A percentile compares a stretch with the other conserved stretches of the same genome.
Conservation (phyloP, 1,140 invertebrate species). For the honey bee (Apis mellifera) region DNA sequence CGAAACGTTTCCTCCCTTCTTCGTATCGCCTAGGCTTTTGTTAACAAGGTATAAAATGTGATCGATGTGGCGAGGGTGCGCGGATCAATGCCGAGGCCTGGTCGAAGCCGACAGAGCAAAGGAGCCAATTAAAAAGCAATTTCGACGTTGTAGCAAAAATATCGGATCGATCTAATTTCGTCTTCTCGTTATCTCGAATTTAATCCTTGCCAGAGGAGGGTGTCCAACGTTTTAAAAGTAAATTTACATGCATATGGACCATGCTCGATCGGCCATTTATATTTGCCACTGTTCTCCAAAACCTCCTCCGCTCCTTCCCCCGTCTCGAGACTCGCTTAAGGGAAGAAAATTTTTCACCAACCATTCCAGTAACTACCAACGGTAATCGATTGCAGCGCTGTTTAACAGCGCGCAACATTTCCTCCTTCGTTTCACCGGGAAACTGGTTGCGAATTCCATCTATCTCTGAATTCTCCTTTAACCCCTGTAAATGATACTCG, state of each 20-base stretch:
- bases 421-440: background rate
- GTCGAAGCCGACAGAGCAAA: slow-evolving; percentile 7
- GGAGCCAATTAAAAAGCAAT: slow-evolving; percentile 49
- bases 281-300: background rate
- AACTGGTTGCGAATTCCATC: background rate
- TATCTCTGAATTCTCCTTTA: too few relatives aligned
- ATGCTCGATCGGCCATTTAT: slow-evolving; percentile 3
- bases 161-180: slow-evolving; percentile 37
- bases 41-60: slow-evolving; percentile 3
- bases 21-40: background rate
- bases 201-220: background rate
- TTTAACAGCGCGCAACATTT: background rate
- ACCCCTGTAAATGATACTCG: too few relatives aligned
- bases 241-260: slow-evolving; percentile 34
- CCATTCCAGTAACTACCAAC: too few relatives aligned
- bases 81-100: background rate
- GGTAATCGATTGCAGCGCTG: background rate
- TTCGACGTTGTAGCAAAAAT: slow-evolving; percentile 37
- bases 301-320: background rate
- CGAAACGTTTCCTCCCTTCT: background rate
- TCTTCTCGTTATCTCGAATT: slow-evolving; percentile 30
- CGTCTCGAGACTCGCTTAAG: background rate
- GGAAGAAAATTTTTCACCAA: background rate
- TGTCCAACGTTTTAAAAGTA: background rate
- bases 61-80: background rate